phyloP scores from a whole-genome alignment of 2,113 vertebrate genomes.

The Nyctereutes procyonoides region DNA sequence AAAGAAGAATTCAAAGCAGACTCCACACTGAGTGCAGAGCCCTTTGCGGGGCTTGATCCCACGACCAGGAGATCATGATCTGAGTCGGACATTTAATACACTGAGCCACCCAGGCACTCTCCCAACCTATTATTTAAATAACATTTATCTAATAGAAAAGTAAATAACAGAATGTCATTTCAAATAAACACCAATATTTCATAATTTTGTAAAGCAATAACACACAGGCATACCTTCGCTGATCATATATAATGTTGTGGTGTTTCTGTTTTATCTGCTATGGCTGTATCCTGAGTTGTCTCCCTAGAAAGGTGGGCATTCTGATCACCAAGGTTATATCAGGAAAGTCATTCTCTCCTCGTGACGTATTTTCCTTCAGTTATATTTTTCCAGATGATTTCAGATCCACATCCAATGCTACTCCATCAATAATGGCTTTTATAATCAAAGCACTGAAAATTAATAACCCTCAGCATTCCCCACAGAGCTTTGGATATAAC shows the following conservation, averaged over 20 bases:
- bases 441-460: neutral
- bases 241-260: neutral
- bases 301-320: neutral
- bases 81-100: neutral
- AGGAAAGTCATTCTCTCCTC: neutral
- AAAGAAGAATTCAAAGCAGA: neutral
- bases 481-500: neutral
- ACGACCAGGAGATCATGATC: neutral
- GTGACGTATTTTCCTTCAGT: neutral
- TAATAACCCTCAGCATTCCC: neutral
- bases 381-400: neutral
- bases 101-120: neutral
- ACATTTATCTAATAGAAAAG: neutral
- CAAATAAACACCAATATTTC: neutral
- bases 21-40: neutral
- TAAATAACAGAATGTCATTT: neutral
- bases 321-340: neutral
- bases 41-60: neutral
- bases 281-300: neutral
- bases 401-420: neutral
- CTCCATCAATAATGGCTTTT: neutral
- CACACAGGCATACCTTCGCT: neutral
- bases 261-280: neutral
- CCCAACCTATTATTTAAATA: neutral
- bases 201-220: neutral